Conservation (phyloP, 1,140 invertebrate species). For the Heterodera carotae region DNA sequence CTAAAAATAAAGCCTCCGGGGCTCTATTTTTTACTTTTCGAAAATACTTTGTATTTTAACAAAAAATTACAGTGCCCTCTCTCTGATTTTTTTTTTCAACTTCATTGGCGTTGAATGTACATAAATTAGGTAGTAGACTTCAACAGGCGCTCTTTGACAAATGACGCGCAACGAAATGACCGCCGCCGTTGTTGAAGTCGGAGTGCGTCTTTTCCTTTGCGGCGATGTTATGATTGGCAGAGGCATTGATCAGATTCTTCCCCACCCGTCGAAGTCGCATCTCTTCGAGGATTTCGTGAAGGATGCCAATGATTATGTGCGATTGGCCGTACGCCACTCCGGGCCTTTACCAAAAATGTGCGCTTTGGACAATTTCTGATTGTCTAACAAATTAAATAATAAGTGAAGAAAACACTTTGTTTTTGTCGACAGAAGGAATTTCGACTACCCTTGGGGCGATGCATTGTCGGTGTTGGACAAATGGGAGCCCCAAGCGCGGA, state of each 20-base stretch:
- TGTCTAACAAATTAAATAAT: no score
- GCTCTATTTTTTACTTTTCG: no score
- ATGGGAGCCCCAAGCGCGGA: neutral
- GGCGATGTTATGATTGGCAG: conserved; percentile 34
- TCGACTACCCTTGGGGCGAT: conserved; percentile 17
- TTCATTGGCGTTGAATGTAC: no score
- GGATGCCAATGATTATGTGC: conserved; percentile 29
- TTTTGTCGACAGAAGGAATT: neutral
- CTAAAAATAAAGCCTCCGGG: no score
- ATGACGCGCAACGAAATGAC: neutral
- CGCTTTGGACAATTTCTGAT: neutral
- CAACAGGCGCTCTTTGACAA: no score
- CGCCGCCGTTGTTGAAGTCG: neutral
- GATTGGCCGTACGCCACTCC: conserved; percentile 22
- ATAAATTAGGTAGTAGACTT: no score
- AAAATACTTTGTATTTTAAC: no score
- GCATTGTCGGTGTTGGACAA: conserved; percentile 2
- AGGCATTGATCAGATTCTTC: conserved; percentile 29
- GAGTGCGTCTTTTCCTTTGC: conserved; percentile 25
- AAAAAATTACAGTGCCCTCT: no score
- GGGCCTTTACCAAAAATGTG: conserved; percentile 23
- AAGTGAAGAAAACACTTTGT: no score
- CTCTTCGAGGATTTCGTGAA: conserved; percentile 21
- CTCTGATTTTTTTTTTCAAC: no score
- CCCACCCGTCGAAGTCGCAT: conserved; percentile 25